Evolutionary conservation across 1,140 invertebrate species (phyloP).

Genomic region (Bombus confusus): DNA sequence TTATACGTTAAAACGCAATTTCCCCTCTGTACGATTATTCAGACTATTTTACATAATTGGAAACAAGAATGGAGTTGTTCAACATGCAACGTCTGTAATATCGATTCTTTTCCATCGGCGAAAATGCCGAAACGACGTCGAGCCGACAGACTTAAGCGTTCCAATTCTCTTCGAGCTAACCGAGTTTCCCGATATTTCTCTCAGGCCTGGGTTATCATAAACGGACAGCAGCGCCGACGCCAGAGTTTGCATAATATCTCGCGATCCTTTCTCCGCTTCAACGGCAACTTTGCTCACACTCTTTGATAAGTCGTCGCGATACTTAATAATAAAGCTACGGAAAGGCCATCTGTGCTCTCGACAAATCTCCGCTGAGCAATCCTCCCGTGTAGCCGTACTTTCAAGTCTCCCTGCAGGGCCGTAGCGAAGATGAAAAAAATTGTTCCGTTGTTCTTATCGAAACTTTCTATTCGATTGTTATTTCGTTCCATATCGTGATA

Average conservation of each 20-base stretch:
- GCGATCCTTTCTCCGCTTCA: not conserved
- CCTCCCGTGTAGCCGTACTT: not conserved
- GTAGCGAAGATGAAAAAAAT: too few species aligned
- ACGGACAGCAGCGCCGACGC: not conserved
- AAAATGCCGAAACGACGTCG: not conserved
- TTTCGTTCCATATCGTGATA: too few species aligned
- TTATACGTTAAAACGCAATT: slow-evolving; percentile 3
- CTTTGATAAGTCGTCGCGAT: slow-evolving; percentile 27
- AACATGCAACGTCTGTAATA: not conserved
- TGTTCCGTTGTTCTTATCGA: too few species aligned
- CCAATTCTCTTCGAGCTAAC: slow-evolving; percentile 5
- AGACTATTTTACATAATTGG: slow-evolving; percentile 27
- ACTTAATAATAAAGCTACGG: slow-evolving; percentile 19
- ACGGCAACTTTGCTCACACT: not conserved
- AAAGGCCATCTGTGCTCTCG: not conserved
- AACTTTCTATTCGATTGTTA: too few species aligned
- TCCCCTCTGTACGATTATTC: slow-evolving; percentile 2
- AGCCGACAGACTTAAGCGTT: slow-evolving; percentile 18
- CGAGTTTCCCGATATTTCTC: not conserved
- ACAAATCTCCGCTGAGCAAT: not conserved
- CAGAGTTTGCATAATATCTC: slow-evolving; percentile 21
- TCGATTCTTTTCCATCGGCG: slow-evolving; percentile 23
- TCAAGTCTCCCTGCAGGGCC: not conserved
- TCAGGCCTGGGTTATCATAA: slow-evolving; percentile 3
- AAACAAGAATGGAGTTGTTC: slow-evolving; percentile 12